These are phyloP conservation scores for Gadopsis marmoratus DNA, from an alignment of 2,797 vertebrate species.

Conservation along the genomic window DNA sequence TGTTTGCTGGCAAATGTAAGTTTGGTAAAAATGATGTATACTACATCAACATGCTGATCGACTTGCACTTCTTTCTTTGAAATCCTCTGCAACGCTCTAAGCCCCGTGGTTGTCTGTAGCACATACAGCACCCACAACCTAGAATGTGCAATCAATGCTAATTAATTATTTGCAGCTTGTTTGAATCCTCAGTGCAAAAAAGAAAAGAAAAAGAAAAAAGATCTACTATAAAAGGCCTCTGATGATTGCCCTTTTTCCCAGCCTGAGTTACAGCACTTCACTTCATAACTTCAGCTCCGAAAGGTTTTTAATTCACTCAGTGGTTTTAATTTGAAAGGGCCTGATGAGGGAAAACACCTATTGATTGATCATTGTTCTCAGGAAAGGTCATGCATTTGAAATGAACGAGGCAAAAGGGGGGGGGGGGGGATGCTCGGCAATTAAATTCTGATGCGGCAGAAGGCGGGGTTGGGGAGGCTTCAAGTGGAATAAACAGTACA, in stretches of 20 bases:
- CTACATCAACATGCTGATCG: background rate
- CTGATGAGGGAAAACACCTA: constrained; percentile 75
- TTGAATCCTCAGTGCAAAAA: background rate
- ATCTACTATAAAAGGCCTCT: background rate
- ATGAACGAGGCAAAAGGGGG: constrained; percentile 70
- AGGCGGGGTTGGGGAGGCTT: constrained; percentile 37
- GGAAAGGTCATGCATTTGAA: constrained; percentile 84
- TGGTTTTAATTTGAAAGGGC: constrained; percentile 70
- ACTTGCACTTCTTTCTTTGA: background rate
- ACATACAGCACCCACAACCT: background rate
- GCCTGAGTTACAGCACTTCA: constrained; percentile 47
- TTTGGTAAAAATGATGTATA: background rate
- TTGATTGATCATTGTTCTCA: constrained; percentile 84
- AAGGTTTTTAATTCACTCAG: constrained; percentile 67
- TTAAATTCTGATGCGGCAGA: constrained; percentile 75
- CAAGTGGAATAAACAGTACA: constrained; percentile 60
- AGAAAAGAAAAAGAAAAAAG: no score
- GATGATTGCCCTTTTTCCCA: constrained; percentile 46
- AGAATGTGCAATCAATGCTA: constrained; percentile 18
- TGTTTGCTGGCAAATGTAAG: constrained; percentile 32
- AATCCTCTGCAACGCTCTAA: background rate
- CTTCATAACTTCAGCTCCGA: constrained; percentile 57
- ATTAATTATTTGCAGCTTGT: constrained; percentile 28
- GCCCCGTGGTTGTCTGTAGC: background rate
- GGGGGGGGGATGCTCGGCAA: constrained; percentile 53